A percentile compares a stretch with the other conserved stretches of the same genome.
Evolutionary conservation across 2,797 vertebrate species (phyloP).

Genomic region (Onychomys arenicola): DNA sequence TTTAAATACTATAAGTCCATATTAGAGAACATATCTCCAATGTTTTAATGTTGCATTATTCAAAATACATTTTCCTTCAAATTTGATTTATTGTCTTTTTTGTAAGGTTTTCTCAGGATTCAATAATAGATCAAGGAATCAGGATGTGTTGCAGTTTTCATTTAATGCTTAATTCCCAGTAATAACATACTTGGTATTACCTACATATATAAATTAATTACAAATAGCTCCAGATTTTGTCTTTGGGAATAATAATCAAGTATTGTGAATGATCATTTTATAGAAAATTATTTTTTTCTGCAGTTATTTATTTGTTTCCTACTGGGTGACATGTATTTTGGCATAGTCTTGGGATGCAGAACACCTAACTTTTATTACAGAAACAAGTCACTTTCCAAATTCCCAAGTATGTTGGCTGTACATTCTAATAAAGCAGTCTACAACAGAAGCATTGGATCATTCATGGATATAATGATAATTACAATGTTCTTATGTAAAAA

Average conservation of each 20-base stretch:
- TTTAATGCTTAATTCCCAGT: not conserved
- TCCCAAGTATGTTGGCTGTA: not conserved
- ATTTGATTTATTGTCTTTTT: not conserved
- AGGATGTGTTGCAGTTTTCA: not conserved
- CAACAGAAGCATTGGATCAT: not conserved
- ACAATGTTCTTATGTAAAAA: not conserved
- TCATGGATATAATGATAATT: not conserved
- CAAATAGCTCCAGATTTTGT: not conserved
- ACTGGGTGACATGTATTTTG: not conserved
- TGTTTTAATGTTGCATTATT: not conserved
- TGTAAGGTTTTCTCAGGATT: not conserved
- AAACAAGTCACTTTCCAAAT: slow-evolving; percentile 13
- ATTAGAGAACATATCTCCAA: not conserved
- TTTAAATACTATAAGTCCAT: not conserved
- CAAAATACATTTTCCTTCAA: not conserved
- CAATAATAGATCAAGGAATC: not conserved
- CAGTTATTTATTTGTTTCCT: not conserved
- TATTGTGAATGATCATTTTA: not conserved
- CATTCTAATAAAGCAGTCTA: not conserved
- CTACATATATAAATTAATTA: not conserved
- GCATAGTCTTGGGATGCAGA: not conserved
- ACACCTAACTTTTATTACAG: not conserved
- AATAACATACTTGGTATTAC: not conserved
- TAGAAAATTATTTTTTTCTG: not conserved
- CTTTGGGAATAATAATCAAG: slow-evolving; percentile 43